Conservation (phyloP, 2,113 vertebrate species). For the Gymnorhina tibicen region DNA sequence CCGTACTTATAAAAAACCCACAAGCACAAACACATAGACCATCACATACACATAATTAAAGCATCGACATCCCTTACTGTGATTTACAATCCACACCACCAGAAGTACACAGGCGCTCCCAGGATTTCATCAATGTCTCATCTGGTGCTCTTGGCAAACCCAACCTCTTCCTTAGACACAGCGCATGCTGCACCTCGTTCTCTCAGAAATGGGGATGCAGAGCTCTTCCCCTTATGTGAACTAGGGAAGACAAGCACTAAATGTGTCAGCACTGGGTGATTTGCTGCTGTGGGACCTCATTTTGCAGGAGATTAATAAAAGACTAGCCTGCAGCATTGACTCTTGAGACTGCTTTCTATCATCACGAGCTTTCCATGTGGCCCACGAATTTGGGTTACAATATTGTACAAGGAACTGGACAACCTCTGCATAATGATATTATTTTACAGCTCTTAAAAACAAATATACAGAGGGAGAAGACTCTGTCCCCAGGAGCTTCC, state of each 20-base stretch:
- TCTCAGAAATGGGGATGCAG: conserved; percentile 7
- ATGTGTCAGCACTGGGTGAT: conserved; percentile 25
- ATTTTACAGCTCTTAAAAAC: not conserved
- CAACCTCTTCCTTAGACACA: conserved; percentile 20
- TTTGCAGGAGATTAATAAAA: conserved; percentile 59
- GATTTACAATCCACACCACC: conserved; percentile 66
- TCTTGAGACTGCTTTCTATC: conserved; percentile 36
- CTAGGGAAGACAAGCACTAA: conserved; percentile 1
- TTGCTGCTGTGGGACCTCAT: conserved; percentile 46
- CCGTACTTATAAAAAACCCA: conserved; percentile 60
- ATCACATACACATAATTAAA: conserved; percentile 66
- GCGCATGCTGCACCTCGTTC: not conserved
- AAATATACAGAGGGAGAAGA: not conserved
- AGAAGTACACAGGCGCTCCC: conserved; percentile 62
- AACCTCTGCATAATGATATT: not conserved
- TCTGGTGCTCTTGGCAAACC: conserved; percentile 64
- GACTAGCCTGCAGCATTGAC: conserved; percentile 44
- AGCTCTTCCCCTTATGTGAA: conserved; percentile 13
- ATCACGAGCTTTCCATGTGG: not conserved
- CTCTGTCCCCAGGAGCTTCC: not conserved
- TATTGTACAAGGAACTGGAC: conserved; percentile 1
- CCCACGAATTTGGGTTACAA: not conserved
- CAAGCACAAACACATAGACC: conserved; percentile 60
- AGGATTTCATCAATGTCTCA: conserved; percentile 70
- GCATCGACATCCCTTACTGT: conserved; percentile 63